These are phyloP conservation scores for Argyra leucocephala DNA, from an alignment of 2,888 invertebrate species.

Conservation along the genomic window DNA sequence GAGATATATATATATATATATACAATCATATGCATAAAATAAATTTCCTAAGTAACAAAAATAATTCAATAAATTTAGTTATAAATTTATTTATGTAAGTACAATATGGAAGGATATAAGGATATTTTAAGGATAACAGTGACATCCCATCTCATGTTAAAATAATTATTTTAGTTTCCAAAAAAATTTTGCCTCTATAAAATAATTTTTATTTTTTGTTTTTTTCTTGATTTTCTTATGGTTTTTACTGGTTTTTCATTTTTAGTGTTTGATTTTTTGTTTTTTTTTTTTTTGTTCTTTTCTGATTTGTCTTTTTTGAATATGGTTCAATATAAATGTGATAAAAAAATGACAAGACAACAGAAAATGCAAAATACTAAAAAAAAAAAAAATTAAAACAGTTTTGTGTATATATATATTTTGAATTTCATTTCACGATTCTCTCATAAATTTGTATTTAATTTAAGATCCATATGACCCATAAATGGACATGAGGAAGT, in stretches of 20 bases:
- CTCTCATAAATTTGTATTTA: background rate
- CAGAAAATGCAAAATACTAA: background rate
- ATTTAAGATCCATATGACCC: background rate
- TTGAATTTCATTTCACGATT: conserved; percentile 4
- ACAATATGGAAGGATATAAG: background rate
- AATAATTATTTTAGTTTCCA: background rate
- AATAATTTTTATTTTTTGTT: background rate
- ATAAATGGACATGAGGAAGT: background rate
- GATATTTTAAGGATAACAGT: conserved; percentile 1
- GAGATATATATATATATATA: too few relatives aligned
- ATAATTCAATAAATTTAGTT: background rate
- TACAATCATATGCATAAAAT: background rate
- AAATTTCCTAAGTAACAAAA: background rate
- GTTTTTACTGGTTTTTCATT: background rate
- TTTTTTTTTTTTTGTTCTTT: background rate
- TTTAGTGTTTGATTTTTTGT: background rate
- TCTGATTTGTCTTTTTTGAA: background rate
- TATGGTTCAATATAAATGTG: background rate
- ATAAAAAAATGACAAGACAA: background rate
- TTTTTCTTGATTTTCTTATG: background rate
- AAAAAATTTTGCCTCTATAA: background rate
- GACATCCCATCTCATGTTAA: conserved; percentile 6
- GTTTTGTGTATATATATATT: background rate
- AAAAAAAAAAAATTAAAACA: background rate
- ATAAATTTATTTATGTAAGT: background rate